Percentiles rank a stretch among this genome's conserved stretches.
These are phyloP conservation scores for Ichneumoninae sp. DNA, from an alignment of 2,888 invertebrate species.

Conservation along the genomic window DNA sequence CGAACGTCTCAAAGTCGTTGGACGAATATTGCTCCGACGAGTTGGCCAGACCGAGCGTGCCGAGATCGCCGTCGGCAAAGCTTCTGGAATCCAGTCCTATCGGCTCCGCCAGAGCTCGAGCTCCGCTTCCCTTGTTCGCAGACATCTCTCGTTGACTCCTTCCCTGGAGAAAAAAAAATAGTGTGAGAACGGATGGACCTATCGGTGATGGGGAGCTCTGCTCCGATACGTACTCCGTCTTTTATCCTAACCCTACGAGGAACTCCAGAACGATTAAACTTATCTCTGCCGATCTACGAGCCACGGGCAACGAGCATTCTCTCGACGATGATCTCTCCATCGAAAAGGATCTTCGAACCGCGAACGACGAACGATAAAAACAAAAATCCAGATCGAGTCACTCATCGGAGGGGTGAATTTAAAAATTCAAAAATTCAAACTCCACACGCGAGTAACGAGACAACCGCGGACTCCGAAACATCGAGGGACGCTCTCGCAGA, in stretches of 20 bases:
- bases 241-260: background rate
- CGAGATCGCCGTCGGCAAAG: constrained; percentile 80
- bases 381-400: constrained; percentile 11
- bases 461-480: background rate
- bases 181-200: background rate
- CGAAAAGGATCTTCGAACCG: background rate
- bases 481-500: background rate
- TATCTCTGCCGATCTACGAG: background rate
- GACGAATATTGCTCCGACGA: constrained; percentile 78
- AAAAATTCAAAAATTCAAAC: constrained; percentile 84
- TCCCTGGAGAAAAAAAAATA: constrained; percentile 53
- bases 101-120: constrained; percentile 79
- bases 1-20: constrained; percentile 83
- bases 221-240: background rate
- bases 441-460: constrained; percentile 40
- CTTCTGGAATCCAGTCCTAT: constrained; percentile 77
- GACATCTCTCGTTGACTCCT: constrained; percentile 75
- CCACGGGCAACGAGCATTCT: background rate
- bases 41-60: constrained; percentile 77
- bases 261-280: background rate
- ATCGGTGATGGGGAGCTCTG: background rate
- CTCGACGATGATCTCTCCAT: background rate
- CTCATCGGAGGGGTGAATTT: constrained; percentile 74
- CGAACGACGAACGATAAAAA: background rate
- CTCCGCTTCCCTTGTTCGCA: constrained; percentile 77